These are phyloP conservation scores for Neuroterus valhalla DNA, from an alignment of 1,140 invertebrate genomes.

Conservation along the genomic window DNA sequence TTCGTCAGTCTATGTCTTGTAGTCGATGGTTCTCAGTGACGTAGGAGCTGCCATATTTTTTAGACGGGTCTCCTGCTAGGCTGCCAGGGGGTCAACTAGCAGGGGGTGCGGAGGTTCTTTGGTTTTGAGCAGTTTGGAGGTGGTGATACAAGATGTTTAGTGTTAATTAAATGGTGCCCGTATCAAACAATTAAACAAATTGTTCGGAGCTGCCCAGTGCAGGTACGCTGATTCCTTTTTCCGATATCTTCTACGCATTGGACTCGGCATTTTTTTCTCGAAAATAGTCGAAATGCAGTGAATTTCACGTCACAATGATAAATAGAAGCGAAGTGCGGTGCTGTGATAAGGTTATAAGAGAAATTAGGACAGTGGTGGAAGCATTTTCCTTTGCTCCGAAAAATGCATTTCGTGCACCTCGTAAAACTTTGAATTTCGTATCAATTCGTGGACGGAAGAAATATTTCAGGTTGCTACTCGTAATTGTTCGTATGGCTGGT, in stretches of 20 bases:
- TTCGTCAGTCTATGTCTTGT: slow-evolving; percentile 38
- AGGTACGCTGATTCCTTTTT: slow-evolving; percentile 52
- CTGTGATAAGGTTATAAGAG: slow-evolving; percentile 50
- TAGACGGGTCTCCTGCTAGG: slow-evolving; percentile 52
- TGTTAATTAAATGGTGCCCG: slow-evolving; percentile 65
- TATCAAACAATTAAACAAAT: slow-evolving; percentile 59
- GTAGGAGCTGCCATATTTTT: slow-evolving; percentile 69
- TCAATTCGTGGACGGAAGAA: slow-evolving; percentile 32
- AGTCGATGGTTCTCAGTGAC: slow-evolving; percentile 57
- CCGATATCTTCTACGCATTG: slow-evolving; percentile 41
- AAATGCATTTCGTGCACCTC: slow-evolving; percentile 29
- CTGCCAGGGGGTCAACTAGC: slow-evolving; percentile 68
- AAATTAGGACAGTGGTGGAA: slow-evolving; percentile 40
- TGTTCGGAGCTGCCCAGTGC: slow-evolving; percentile 46
- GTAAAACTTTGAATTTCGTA: not conserved
- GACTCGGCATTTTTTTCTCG: slow-evolving; percentile 30
- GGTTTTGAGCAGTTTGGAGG: slow-evolving; percentile 47
- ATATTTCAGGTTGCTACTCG: slow-evolving; percentile 37
- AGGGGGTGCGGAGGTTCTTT: slow-evolving; percentile 49
- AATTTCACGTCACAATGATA: slow-evolving; percentile 42
- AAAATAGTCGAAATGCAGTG: slow-evolving; percentile 37
- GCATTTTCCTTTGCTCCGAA: slow-evolving; percentile 19
- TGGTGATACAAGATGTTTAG: slow-evolving; percentile 64
- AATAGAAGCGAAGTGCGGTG: slow-evolving; percentile 42
- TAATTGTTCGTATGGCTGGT: not conserved